A percentile compares a stretch with the other conserved stretches of the same genome.
Evolutionary conservation across 1,140 invertebrate genomes (phyloP).

Genomic region (Bursaphelenchus mucronatus): DNA sequence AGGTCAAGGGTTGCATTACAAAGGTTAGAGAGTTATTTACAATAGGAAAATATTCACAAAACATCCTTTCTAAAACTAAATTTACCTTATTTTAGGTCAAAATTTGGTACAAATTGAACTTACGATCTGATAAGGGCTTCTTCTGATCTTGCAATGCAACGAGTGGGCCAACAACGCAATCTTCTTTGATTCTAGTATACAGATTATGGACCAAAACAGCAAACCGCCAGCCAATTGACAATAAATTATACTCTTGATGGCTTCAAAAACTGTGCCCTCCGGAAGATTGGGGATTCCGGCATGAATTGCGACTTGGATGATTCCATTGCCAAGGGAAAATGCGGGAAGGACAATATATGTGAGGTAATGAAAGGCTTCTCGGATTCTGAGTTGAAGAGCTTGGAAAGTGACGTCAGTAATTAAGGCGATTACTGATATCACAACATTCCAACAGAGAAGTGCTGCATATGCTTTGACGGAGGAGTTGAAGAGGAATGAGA

Average conservation of each 20-base stretch:
- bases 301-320: constrained; percentile 22
- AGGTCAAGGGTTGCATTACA: no score
- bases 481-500: constrained; percentile 42
- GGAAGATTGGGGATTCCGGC: constrained; percentile 4
- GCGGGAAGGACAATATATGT: constrained; percentile 27
- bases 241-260: constrained; percentile 12
- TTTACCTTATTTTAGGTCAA: no score
- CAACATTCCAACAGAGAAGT: constrained; percentile 23
- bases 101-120: not conserved
- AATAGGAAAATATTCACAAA: no score
- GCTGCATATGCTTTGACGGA: constrained; percentile 25
- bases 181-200: constrained; percentile 32
- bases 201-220: constrained; percentile 36
- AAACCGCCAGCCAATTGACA: constrained; percentile 40
- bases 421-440: constrained; percentile 27
- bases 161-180: constrained; percentile 19
- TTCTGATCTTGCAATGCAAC: constrained; percentile 21
- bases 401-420: constrained; percentile 8
- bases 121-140: constrained; percentile 18
- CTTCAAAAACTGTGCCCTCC: constrained; percentile 1
- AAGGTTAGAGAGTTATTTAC: no score
- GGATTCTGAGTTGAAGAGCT: not conserved
- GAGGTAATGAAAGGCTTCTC: constrained; percentile 12
- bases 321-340: constrained; percentile 26
- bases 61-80: no score